These are phyloP conservation scores for Hormaphis cornu DNA, from an alignment of 1,140 invertebrate species.

Conservation along the genomic window DNA sequence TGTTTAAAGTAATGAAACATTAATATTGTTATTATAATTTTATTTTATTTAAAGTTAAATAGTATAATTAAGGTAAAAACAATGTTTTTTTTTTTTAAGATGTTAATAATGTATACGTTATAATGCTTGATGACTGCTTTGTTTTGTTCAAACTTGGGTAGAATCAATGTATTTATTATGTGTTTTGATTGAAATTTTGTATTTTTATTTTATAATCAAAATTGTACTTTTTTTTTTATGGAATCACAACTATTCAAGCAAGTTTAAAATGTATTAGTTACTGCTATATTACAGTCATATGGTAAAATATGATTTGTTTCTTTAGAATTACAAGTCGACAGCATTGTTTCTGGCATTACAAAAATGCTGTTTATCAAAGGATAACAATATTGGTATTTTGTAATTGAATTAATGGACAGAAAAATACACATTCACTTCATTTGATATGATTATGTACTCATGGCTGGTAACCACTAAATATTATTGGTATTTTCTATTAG, in stretches of 20 bases:
- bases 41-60: no score
- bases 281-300: no score
- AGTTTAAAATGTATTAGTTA: background rate
- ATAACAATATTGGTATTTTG: background rate
- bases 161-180: no score
- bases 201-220: no score
- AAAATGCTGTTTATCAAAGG: background rate
- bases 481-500: background rate
- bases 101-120: no score
- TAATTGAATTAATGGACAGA: background rate
- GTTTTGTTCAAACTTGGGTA: no score
- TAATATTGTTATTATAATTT: no score
- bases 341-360: background rate
- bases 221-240: background rate
- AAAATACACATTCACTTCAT: background rate
- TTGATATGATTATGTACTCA: background rate
- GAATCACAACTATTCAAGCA: background rate
- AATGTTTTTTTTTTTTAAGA: no score
- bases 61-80: no score
- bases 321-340: slow-evolving; percentile 3
- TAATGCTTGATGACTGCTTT: no score
- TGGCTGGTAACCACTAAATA: background rate
- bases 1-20: no score
- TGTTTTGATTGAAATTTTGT: background rate
- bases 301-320: background rate